Base-by-base conservation (phyloP, 1,140 invertebrate genomes). In the Penaeus chinensis region DNA sequence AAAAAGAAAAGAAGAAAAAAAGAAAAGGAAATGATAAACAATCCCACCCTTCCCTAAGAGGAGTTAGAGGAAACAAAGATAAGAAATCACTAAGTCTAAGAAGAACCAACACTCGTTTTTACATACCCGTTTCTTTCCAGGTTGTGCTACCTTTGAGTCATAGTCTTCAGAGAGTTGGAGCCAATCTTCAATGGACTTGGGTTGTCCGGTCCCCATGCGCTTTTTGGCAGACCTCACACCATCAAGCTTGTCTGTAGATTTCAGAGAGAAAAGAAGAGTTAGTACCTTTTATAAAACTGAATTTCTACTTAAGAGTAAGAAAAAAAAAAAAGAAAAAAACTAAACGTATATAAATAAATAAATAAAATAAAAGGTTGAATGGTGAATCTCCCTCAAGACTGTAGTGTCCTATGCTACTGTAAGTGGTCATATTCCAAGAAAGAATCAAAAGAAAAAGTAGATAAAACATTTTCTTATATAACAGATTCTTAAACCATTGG, bases 41-140 rank as follows among this genome's bases (percentile, higher is more conserved):
- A 2, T 32, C 32, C 32, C 32, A 32, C 32, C 60, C 27, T 78
- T 37, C 54, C 27, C 61, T 60, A 11, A 78, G 20, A 18, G 37
- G 10, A 3, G 76, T 42, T 4, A 42, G 37, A 42, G 4, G 37
- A 42, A 42, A 42, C 37, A 42, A 42, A 42, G 37, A 8, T 42
- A 42, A 7, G 37, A 42, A 8, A 42, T 42, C 37, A 42, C 37
- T 42, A 42, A 42, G 37, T 42, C 7, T 42, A 42, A 63, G 32
- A 61, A 27, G 27, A 18, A 20, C 24, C 7, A 42, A 63, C 13
- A 2, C 27, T 19, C 20, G 8, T 42, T 22, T 22, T 66, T 62
- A 91, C 91, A 91, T 91, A 98, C 97, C 92, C 96, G 94, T 93
- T 98, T 98, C 92, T 97, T 96, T 83, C 96, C 96, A n/a, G 96